Evolutionary conservation across 2,888 invertebrate genomes (phyloP), one percentile per base, ranked within the genome.

Genomic region (Trichopoda pennipes): DNA sequence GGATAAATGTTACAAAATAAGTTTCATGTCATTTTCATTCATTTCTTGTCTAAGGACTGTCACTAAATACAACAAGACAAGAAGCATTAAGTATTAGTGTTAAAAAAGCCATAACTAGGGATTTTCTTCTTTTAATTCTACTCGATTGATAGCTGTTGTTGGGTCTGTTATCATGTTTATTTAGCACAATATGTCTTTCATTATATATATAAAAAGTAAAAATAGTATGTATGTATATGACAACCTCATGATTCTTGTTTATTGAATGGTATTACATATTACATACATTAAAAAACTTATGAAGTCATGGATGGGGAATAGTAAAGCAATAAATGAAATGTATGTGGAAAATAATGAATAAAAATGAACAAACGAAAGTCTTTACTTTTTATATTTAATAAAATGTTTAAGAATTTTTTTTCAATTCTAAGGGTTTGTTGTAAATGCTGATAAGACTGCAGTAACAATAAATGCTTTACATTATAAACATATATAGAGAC

Each of bases 11-110:
- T 72, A 64, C 70, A 66, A 78, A 77, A 81, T 74, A 60, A 60
- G 60, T 64, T 56, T 74, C 74, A 53, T 78, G 74, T 81, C 81
- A 58, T 75, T 68, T 68, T 77, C 61, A 64, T 68, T 77, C 61
- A 64, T 58, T 42, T 73, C 68, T 69, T 77, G 32, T 69, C 51
- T 63, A 60, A 78, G 51, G 73, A 72, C 81, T 70, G 69, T 75
- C 80, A 78, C 58, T 32, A 58, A 63, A 61, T 47, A 69, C 64
- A 58, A 73, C 58, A 58, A 58, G 47, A 74, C 44, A 63, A 73
- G 69, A 74, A 77, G 69, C 61, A 60, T 66, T 64, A 74, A 70
- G 28, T 28, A 28, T 28, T 81, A 38, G 69, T 63, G 19, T 55
- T 17, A 60, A 23, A 9, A 32, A 1, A 49, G 44, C 51, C 35